Conservation (phyloP, 1,140 invertebrate genomes). For the Proctacanthus coquilletti region DNA sequence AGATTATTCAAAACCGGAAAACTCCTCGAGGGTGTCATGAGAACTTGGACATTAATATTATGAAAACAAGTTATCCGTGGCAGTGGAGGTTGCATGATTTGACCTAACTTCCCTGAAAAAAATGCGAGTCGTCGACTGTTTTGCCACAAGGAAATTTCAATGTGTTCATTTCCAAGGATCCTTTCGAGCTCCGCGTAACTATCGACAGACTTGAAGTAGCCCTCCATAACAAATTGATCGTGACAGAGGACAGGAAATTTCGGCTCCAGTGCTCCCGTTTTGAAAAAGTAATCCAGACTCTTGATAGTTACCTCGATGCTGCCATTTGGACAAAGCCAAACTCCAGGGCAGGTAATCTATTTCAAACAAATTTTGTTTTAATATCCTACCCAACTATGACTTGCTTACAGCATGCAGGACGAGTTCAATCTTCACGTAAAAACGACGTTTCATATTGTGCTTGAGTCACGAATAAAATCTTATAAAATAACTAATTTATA, state of each 20-base stretch:
- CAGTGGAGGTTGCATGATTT: constrained; percentile 18
- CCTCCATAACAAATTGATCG: constrained; percentile 24
- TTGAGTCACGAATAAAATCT: not conserved
- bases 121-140: constrained; percentile 22
- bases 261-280: constrained; percentile 25
- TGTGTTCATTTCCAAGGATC: constrained; percentile 13
- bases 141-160: constrained; percentile 26
- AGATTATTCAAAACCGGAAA: constrained; percentile 14
- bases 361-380: constrained; percentile 3
- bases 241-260: constrained; percentile 25
- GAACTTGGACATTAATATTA: constrained; percentile 16
- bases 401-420: constrained; percentile 3
- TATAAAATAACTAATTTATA: too few species aligned
- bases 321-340: constrained; percentile 26
- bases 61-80: constrained; percentile 18
- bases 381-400: not conserved
- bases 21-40: constrained; percentile 23
- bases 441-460: constrained; percentile 1
- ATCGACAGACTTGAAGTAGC: constrained; percentile 18
- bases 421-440: not conserved
- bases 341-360: constrained; percentile 25
- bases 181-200: constrained; percentile 15
- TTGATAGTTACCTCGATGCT: constrained; percentile 23
- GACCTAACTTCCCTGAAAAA: constrained; percentile 15
- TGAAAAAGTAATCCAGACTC: constrained; percentile 24